phyloP scores from a whole-genome alignment of 1,140 invertebrate species.

The Apis laboriosa region DNA sequence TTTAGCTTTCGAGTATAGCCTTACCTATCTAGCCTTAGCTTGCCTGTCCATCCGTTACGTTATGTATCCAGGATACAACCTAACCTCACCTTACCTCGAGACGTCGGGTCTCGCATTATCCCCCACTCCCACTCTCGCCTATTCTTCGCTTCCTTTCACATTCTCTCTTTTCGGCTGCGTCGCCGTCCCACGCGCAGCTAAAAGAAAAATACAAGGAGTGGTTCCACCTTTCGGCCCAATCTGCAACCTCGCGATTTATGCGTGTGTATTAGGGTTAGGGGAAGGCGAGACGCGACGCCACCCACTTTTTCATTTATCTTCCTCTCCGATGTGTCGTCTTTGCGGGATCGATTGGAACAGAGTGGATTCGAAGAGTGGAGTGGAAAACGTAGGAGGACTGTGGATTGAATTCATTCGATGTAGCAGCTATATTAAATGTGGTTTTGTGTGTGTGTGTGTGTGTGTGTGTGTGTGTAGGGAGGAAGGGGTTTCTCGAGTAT shows the following conservation, averaged over 20 bases:
- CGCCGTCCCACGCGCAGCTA: conserved; percentile 50
- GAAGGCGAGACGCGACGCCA: background rate
- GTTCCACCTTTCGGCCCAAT: conserved; percentile 38
- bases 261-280: conserved; percentile 27
- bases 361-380: background rate
- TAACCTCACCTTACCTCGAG: conserved; percentile 23
- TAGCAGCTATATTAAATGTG: too few species aligned
- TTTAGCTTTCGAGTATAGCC: conserved; percentile 72
- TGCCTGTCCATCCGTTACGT: conserved; percentile 71
- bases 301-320: conserved; percentile 38
- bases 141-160: conserved; percentile 3
- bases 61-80: conserved; percentile 68
- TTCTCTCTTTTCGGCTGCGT: conserved; percentile 24
- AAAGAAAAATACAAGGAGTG: conserved; percentile 59
- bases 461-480: too few species aligned
- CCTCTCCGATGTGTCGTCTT: conserved; percentile 1
- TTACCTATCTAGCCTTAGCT: conserved; percentile 69
- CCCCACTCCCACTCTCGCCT: background rate
- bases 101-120: background rate
- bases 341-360: conserved; percentile 1
- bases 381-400: background rate
- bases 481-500: too few species aligned
- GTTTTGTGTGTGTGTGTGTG: too few species aligned
- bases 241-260: conserved; percentile 49
- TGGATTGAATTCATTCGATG: background rate